Evolutionary conservation across 2,797 vertebrate species (phyloP), one percentile per base, ranked within the genome.

Genomic region (Ispidina lecontei): DNA sequence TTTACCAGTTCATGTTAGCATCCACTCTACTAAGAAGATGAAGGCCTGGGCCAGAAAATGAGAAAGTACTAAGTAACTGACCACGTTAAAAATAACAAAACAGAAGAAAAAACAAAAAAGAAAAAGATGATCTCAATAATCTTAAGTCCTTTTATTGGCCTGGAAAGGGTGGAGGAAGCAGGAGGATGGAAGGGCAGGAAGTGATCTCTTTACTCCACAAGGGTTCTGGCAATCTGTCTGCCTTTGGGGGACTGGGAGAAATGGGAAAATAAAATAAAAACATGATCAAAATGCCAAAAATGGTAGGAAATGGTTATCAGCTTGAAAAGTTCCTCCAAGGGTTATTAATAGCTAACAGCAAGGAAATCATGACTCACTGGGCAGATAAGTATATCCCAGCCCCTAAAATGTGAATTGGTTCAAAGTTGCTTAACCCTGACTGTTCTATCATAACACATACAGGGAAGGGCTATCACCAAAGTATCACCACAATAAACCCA

Each of bases 221-320:
- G 86, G 83, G 85, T 67, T 94, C 76, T 71, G 90, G 87, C 94
- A 90, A 95, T 91, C 89, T 97, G 91, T 47, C 90, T 89, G 75
- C 71, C 60, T 96, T 73, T 90, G n/a, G 43, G 68, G 33, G 74
- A 78, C 88, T 76, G 51, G 79, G 67, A 88, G 84, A 97, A 97
- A 96, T 70, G 88, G 95, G 91, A 97, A 97, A 96, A 95, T 93
- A 94, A 83, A 95, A 85, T 87, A 95, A 89, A 96, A 94, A 85
- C 72, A 87, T 56, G 56, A 54, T 77, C 33, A 87, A 92, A 94
- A 89, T 87, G 82, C 94, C 83, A 94, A 91, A 91, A 94, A 68
- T 88, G 80, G 96, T 97, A 97, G 97, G 90, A 94, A 91, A 83
- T 87, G 73, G 91, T 96, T 97, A 97, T 96, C 96, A 95, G 74